Conservation (phyloP, 1,140 invertebrate species). For the Camponotus floridanus region DNA sequence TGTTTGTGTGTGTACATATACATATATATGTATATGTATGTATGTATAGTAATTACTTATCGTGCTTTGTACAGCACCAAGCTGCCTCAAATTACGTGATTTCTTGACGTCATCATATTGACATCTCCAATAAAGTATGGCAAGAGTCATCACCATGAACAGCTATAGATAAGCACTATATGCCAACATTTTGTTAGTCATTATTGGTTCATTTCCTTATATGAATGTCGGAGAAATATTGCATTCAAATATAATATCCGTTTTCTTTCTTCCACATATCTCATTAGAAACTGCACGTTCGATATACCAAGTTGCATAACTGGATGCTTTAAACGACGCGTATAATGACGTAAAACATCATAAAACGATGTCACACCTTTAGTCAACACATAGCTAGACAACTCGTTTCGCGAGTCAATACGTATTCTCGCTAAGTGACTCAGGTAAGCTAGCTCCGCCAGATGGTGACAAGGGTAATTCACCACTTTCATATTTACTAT, state of each 20-base stretch:
- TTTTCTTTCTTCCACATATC: not conserved
- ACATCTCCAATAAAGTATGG: not conserved
- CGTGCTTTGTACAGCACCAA: not conserved
- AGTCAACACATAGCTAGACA: slow-evolving; percentile 47
- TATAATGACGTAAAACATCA: slow-evolving; percentile 11
- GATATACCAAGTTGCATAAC: not conserved
- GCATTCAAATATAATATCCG: not conserved
- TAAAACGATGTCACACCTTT: not conserved
- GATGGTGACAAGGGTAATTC: slow-evolving; percentile 82
- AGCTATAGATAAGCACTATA: slow-evolving; percentile 18
- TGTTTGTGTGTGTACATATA: not conserved
- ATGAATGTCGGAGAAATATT: slow-evolving; percentile 12
- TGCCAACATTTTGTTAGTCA: slow-evolving; percentile 20
- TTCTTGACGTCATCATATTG: not conserved
- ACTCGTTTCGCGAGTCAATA: slow-evolving; percentile 75
- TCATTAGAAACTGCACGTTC: slow-evolving; percentile 11
- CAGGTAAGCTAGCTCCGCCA: slow-evolving; percentile 80
- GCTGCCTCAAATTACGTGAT: slow-evolving; percentile 38
- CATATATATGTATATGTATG: no score
- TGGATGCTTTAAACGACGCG: not conserved
- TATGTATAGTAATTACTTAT: slow-evolving; percentile 33
- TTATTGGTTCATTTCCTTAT: slow-evolving; percentile 38
- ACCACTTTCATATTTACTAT: slow-evolving; percentile 83
- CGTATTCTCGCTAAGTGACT: slow-evolving; percentile 80
- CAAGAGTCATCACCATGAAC: slow-evolving; percentile 23